These are phyloP conservation scores for Noctua comes DNA, from an alignment of 2,888 invertebrate genomes.

Conservation along the genomic window DNA sequence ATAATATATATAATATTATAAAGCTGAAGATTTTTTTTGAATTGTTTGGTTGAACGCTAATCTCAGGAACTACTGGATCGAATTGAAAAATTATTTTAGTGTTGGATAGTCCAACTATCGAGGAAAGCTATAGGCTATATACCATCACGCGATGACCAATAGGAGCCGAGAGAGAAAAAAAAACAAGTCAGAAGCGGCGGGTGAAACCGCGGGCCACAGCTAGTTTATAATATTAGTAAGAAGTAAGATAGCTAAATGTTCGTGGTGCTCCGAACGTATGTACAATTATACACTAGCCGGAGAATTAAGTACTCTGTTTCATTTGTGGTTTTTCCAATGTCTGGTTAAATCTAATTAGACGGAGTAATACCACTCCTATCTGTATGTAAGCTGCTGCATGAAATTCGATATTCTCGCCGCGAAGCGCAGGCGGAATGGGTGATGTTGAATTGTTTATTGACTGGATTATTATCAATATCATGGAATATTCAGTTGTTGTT, in stretches of 20 bases:
- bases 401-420: conserved; percentile 6
- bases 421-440: neutral
- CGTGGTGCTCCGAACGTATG: neutral
- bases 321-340: conserved; percentile 7
- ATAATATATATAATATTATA: too few species aligned
- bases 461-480: conserved; percentile 9
- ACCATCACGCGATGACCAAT: too few species aligned
- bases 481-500: conserved; percentile 18
- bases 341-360: conserved; percentile 34
- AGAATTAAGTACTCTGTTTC: neutral
- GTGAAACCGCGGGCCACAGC: too few species aligned
- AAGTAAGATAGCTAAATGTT: neutral
- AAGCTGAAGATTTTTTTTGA: too few species aligned
- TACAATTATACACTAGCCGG: conserved; percentile 1
- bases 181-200: too few species aligned
- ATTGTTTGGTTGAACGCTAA: too few species aligned
- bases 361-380: neutral
- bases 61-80: too few species aligned
- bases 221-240: too few species aligned
- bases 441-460: conserved; percentile 28
- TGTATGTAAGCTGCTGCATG: conserved; percentile 5
- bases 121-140: too few species aligned
- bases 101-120: too few species aligned
- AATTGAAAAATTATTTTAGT: too few species aligned
- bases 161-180: too few species aligned